These are phyloP conservation scores for Trogon melanurus DNA, from an alignment of 2,113 vertebrate genomes.

Conservation along the genomic window DNA sequence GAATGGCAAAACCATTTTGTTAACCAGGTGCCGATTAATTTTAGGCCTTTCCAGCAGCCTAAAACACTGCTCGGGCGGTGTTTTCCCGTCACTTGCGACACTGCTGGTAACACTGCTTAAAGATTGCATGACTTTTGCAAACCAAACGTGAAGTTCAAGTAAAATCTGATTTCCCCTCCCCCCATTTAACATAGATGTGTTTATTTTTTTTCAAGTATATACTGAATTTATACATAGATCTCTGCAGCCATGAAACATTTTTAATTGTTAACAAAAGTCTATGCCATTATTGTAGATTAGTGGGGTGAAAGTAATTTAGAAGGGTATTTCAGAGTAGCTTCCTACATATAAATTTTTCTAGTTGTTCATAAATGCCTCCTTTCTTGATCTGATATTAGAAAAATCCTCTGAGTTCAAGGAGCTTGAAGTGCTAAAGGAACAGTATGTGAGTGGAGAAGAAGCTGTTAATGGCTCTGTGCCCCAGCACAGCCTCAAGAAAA, in stretches of 20 bases:
- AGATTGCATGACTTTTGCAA: background rate
- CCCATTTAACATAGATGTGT: fast-evolving
- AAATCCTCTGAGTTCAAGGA: background rate
- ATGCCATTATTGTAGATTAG: background rate
- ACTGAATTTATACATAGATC: background rate
- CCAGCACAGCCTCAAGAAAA: background rate
- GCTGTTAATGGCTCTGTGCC: background rate
- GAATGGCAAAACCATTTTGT: background rate
- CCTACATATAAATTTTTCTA: background rate
- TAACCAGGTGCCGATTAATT: background rate
- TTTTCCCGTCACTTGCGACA: background rate
- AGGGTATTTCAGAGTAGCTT: background rate
- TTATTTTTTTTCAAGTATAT: background rate
- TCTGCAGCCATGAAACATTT: background rate
- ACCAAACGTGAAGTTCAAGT: background rate
- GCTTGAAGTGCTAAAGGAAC: background rate
- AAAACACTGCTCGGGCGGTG: background rate
- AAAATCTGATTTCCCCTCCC: background rate
- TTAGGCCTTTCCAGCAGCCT: background rate
- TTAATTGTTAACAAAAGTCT: background rate
- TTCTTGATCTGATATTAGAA: background rate
- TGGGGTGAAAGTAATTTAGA: background rate
- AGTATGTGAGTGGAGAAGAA: background rate
- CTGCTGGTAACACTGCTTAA: background rate
- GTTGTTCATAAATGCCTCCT: background rate